phyloP scores from a whole-genome alignment of 1,140 invertebrate genomes.

The Meloidogyne floridensis region DNA sequence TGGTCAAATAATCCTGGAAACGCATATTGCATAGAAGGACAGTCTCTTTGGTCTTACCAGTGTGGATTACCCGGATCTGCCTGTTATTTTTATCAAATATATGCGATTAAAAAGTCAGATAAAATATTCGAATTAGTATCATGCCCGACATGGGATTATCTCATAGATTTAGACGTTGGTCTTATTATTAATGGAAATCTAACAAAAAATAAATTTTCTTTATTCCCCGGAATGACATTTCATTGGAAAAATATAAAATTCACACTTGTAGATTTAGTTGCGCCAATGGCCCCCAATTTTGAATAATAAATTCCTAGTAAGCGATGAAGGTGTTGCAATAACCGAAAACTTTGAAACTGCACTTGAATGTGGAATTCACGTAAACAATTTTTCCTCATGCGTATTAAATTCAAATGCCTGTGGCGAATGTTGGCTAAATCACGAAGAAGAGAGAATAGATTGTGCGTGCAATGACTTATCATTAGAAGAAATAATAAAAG shows the following conservation, averaged over 20 bases:
- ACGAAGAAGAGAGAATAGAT: background rate
- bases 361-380: background rate
- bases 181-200: background rate
- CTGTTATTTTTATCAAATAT: background rate
- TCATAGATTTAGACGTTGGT: background rate
- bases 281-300: background rate
- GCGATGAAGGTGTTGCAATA: background rate
- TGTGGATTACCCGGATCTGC: background rate
- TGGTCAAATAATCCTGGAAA: background rate
- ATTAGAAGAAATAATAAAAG: background rate
- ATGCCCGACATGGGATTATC: constrained; percentile 8
- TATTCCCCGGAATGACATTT: background rate
- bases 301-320: background rate
- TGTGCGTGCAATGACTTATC: background rate
- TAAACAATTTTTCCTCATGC: background rate
- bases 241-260: background rate
- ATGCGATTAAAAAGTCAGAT: background rate
- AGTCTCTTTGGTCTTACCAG: background rate
- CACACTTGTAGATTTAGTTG: background rate
- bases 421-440: background rate
- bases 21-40: background rate
- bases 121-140: background rate
- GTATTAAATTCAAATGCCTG: background rate
- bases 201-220: background rate
- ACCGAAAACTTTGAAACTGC: background rate